Base-by-base conservation (phyloP, 2,888 invertebrate species). In the Oasisia sp. region DNA sequence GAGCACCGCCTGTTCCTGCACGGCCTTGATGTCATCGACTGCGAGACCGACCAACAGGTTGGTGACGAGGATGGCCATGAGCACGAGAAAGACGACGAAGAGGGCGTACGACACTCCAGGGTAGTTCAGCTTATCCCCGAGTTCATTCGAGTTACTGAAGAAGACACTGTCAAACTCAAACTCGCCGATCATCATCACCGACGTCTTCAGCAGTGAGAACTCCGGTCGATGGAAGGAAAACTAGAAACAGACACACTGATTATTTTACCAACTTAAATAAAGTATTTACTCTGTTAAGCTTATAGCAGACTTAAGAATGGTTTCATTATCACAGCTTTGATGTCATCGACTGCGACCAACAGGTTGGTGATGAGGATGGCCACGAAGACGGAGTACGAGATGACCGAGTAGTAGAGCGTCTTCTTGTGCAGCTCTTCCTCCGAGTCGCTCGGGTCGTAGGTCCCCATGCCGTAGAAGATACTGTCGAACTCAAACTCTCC, bases 1-100 rank as follows among this genome's bases (percentile, higher is more conserved):
- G 27, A 97, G 95, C 19, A 96, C 96, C 32, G 97, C 97, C 93
- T 97, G 96, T 91, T 97, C 97, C 94, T 97, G 97, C 32, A 97
- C 97, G 90, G 96, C 96, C 94, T 97, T 97, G 94, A 97, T 97
- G 95, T 97, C 97, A 94, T 97, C 97, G 58, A 97, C 97, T 93
- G 97, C 97, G 94, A 97, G 94, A 95, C 97, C 97, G 93, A 97
- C 97, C 93, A 96, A 95, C 93, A 96, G 95, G 95, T 96, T 96
- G 96, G 96, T 96, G 94, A 96, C 95, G 93, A 96, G 94, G 93
- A 96, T 96, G 50, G 95, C 95, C 96, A 96, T 95, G 93, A 96
- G 92, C 91, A 96, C 94, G 56, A 96, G 93, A 94, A 96, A 96
- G 92, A 95, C 93, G 58, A 95, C 94, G 91, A 97, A 97, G 89